Evolutionary conservation across 2,888 invertebrate genomes (phyloP).

Genomic region (Sthenelais limicola): DNA sequence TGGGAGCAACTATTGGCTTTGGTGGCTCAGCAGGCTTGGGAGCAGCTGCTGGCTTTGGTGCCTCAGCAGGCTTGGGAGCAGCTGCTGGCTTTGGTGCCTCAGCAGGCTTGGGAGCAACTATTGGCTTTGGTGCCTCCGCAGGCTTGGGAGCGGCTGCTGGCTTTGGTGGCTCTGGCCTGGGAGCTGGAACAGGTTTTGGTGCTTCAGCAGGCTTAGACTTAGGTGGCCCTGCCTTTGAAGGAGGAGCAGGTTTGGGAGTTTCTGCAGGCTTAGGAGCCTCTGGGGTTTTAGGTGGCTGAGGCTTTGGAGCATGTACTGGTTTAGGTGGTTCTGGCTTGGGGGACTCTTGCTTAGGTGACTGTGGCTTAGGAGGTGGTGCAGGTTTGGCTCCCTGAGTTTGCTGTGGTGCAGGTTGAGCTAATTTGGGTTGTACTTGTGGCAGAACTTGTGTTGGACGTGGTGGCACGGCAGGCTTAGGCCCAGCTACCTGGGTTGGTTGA

Average conservation of each 20-base stretch:
- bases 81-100: neutral
- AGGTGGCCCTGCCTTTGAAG: neutral
- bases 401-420: neutral
- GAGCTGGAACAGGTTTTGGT: neutral
- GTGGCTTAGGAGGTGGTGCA: neutral
- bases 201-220: neutral
- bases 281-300: neutral
- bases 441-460: too few species aligned
- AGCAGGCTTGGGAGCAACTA: neutral
- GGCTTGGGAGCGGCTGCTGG: neutral
- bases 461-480: neutral
- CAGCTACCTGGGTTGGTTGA: neutral
- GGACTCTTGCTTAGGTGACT: neutral
- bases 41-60: neutral
- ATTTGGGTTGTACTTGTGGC: too few species aligned
- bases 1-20: neutral
- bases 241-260: neutral
- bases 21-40: neutral
- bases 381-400: neutral
- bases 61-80: neutral
- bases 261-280: constrained; percentile 5
- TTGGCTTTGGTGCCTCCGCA: neutral
- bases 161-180: neutral
- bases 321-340: neutral
- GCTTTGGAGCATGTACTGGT: neutral